Percentiles rank a stretch among this genome's conserved stretches.
Evolutionary conservation across 2,113 vertebrate genomes (phyloP).

Genomic region (Sarotherodon lohbergeri): DNA sequence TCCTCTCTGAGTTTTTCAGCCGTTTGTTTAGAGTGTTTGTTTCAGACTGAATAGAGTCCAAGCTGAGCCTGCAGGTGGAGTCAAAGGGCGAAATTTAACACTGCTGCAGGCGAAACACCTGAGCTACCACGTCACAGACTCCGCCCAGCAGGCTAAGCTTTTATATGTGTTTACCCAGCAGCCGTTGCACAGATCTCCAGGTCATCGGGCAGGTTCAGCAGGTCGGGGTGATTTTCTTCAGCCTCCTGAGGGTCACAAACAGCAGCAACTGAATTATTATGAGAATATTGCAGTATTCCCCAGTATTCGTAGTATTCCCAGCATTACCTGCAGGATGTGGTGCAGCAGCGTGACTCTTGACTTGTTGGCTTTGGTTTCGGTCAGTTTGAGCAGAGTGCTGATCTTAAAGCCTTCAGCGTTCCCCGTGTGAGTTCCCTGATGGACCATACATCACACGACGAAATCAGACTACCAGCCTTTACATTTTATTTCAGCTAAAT

Average conservation of each 20-base stretch:
- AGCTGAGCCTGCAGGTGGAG: conserved; percentile 71
- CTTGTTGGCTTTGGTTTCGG: conserved; percentile 91
- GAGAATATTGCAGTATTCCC: background rate
- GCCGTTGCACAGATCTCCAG: conserved; percentile 80
- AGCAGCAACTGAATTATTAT: background rate
- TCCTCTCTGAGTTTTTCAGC: conserved; percentile 69
- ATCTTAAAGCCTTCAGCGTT: conserved; percentile 91
- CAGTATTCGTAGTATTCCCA: background rate
- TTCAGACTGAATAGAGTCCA: conserved; percentile 78
- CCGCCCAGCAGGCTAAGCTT: background rate
- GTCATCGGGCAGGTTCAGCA: conserved; percentile 83
- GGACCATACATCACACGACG: background rate
- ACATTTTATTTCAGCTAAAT: background rate
- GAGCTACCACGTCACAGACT: background rate
- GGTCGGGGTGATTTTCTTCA: conserved; percentile 78
- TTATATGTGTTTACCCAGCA: conserved; percentile 73
- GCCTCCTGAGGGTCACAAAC: conserved; percentile 71
- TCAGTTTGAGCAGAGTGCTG: conserved; percentile 85
- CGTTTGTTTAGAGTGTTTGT: conserved; percentile 71
- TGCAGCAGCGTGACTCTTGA: conserved; percentile 87
- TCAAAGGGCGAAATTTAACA: background rate
- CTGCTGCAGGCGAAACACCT: background rate
- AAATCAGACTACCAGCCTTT: background rate
- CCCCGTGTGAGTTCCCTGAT: conserved; percentile 88
- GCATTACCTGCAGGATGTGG: conserved; percentile 84